These are phyloP conservation scores for Chaunax sp. DNA, from an alignment of 2,797 vertebrate genomes.

Conservation along the genomic window DNA sequence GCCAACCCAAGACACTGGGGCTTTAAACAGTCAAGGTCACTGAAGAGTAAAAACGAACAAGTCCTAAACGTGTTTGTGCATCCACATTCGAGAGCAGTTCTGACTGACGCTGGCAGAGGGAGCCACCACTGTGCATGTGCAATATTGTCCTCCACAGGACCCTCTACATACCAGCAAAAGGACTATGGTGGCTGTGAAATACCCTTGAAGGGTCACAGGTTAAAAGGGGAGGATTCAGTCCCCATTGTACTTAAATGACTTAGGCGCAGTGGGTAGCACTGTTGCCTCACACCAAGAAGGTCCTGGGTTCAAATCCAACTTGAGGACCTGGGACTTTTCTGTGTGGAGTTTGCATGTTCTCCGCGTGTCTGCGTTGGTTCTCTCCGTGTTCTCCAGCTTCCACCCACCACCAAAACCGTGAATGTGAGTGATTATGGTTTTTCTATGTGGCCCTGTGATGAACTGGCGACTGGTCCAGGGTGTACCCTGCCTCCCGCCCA, in stretches of 20 bases:
- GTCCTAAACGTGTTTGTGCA: conserved; percentile 61
- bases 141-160: conserved; percentile 41
- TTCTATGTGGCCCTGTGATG: too few species aligned
- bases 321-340: too few species aligned
- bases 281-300: too few species aligned
- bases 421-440: too few species aligned
- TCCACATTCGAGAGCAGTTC: conserved; percentile 48
- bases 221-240: conserved; percentile 9
- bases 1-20: conserved; percentile 64
- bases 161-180: conserved; percentile 26
- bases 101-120: conserved; percentile 62
- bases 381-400: too few species aligned
- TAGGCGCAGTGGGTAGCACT: too few species aligned
- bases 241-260: conserved; percentile 12
- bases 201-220: conserved; percentile 61
- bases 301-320: too few species aligned
- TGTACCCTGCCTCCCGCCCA: too few species aligned
- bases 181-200: conserved; percentile 34
- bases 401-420: too few species aligned
- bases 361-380: too few species aligned
- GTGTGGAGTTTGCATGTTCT: too few species aligned
- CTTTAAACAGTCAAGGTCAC: conserved; percentile 73
- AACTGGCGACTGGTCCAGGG: too few species aligned
- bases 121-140: conserved; percentile 43
- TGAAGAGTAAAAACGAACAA: conserved; percentile 70